phyloP scores from a whole-genome alignment of 2,888 invertebrate species.

The Polydesmus complanatus region DNA sequence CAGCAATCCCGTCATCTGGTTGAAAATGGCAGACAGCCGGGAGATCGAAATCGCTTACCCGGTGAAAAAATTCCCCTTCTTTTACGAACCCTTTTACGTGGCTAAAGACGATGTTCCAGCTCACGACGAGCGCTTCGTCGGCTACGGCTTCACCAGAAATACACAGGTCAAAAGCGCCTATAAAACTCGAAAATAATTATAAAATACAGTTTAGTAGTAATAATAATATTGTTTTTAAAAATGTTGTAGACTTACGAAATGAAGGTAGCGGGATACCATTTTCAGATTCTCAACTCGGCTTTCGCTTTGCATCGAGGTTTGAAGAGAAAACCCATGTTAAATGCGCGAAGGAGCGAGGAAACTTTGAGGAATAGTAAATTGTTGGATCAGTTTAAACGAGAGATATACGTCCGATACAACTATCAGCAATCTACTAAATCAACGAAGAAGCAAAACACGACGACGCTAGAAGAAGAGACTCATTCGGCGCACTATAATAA shows the following conservation, averaged over 20 bases:
- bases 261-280: conserved; percentile 75
- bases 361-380: conserved; percentile 66
- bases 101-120: conserved; percentile 64
- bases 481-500: too few species aligned
- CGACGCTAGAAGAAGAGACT: too few species aligned
- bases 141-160: conserved; percentile 83
- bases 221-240: too few species aligned
- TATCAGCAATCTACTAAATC: too few species aligned
- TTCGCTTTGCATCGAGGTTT: conserved; percentile 85
- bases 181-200: conserved; percentile 20
- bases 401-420: conserved; percentile 64
- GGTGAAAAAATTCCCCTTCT: conserved; percentile 59
- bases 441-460: too few species aligned
- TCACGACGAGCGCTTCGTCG: conserved; percentile 77
- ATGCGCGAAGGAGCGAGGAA: conserved; percentile 74
- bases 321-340: conserved; percentile 59
- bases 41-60: conserved; percentile 62
- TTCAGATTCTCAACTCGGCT: conserved; percentile 70
- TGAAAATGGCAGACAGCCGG: conserved; percentile 19
- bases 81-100: conserved; percentile 86
- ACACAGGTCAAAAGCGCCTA: too few species aligned
- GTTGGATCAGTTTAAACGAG: conserved; percentile 68
- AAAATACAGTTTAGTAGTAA: too few species aligned
- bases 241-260: conserved; percentile 72
- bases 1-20: conserved; percentile 70